Evolutionary conservation across 2,888 invertebrate genomes (phyloP).

Genomic region (Thecocarcelia acutangulata): DNA sequence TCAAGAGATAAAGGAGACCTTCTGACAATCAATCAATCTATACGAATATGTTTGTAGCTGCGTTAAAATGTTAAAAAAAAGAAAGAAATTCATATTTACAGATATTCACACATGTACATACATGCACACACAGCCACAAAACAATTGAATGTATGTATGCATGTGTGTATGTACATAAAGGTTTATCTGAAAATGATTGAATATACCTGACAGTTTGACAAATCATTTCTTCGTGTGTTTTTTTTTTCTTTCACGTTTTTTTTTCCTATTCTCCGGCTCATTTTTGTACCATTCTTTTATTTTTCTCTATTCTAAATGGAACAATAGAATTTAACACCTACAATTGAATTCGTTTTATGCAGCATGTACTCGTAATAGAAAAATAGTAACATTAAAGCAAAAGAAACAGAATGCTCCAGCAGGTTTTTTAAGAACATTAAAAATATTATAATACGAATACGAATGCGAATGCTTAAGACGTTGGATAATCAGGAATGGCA

Average conservation of each 20-base stretch:
- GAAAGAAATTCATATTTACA: slow-evolving; percentile 19
- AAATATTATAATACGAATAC: too few species aligned
- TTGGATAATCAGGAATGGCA: too few species aligned
- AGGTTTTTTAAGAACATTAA: too few species aligned
- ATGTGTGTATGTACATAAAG: background rate
- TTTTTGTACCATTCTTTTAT: slow-evolving; percentile 18
- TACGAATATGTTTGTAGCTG: slow-evolving; percentile 6
- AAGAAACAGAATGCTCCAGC: background rate
- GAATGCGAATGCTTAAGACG: too few species aligned
- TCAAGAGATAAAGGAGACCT: slow-evolving; percentile 62
- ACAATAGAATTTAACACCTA: slow-evolving; percentile 59
- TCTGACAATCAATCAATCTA: slow-evolving; percentile 64
- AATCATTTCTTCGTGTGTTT: slow-evolving; percentile 58
- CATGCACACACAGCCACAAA: background rate
- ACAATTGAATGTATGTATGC: background rate
- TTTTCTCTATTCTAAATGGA: slow-evolving; percentile 3
- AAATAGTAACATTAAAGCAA: slow-evolving; percentile 3
- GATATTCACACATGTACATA: background rate
- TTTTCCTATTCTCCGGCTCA: slow-evolving; percentile 1
- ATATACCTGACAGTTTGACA: slow-evolving; percentile 68
- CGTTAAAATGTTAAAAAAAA: too few species aligned
- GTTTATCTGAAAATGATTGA: slow-evolving; percentile 60
- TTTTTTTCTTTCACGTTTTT: background rate
- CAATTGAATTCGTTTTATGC: slow-evolving; percentile 28
- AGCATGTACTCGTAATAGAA: background rate